These are phyloP conservation scores for Helleia helle DNA, from an alignment of 2,888 invertebrate species.

Conservation along the genomic window DNA sequence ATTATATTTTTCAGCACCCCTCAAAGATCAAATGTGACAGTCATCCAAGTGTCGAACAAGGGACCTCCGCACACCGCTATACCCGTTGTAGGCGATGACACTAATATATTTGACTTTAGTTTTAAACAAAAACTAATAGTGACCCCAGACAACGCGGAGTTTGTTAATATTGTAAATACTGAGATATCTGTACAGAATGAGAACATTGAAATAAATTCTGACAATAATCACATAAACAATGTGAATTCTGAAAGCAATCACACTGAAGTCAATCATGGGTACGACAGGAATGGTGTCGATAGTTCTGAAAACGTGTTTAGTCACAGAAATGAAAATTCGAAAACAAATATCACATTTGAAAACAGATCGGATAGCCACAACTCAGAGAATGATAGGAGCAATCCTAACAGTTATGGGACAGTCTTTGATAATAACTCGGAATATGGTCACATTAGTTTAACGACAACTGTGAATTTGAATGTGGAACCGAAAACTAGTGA, in stretches of 20 bases:
- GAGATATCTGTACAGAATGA: slow-evolving; percentile 24
- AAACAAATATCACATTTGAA: background rate
- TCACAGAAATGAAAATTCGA: background rate
- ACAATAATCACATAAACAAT: background rate
- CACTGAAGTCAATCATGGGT: background rate
- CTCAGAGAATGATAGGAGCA: background rate
- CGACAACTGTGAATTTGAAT: slow-evolving; percentile 47
- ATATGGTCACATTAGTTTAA: slow-evolving; percentile 59
- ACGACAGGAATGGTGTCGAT: background rate
- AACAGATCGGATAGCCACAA: too few species aligned
- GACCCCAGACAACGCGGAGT: slow-evolving; percentile 28
- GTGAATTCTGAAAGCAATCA: background rate
- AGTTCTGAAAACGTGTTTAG: background rate
- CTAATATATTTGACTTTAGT: slow-evolving; percentile 49
- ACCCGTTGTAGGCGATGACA: slow-evolving; percentile 45
- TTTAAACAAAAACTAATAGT: slow-evolving; percentile 36
- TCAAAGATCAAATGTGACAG: slow-evolving; percentile 66
- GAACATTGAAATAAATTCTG: background rate
- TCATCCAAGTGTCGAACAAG: slow-evolving; percentile 75
- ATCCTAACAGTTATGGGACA: slow-evolving; percentile 42
- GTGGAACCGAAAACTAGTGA: slow-evolving; percentile 23
- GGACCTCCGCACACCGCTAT: slow-evolving; percentile 59
- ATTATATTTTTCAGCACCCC: slow-evolving; percentile 31
- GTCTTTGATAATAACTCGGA: slow-evolving; percentile 40
- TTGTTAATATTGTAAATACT: slow-evolving; percentile 57